These are phyloP conservation scores for Scomber colias DNA, from an alignment of 2,113 vertebrate genomes.

Conservation along the genomic window DNA sequence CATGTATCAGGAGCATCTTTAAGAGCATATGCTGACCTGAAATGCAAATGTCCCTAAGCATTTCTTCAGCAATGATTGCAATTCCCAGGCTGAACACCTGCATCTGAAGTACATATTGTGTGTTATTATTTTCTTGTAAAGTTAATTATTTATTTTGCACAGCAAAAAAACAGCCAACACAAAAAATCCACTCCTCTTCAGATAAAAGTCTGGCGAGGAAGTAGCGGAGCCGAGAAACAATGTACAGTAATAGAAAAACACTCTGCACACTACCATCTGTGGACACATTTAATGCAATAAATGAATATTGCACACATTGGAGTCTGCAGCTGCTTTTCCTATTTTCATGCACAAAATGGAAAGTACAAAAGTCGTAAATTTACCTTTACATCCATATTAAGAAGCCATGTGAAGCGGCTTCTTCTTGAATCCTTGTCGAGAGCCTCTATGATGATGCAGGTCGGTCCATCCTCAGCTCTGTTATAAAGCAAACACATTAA, in stretches of 20 bases:
- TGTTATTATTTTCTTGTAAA: background rate
- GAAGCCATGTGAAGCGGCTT: constrained; percentile 87
- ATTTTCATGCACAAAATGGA: background rate
- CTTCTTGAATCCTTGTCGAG: constrained; percentile 32
- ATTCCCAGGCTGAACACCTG: background rate
- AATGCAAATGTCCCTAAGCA: background rate
- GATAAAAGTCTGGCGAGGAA: background rate
- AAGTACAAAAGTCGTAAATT: background rate
- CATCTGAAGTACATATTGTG: background rate
- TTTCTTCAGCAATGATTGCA: background rate
- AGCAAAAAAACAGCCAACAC: background rate
- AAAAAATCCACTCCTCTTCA: no score
- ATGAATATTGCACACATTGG: background rate
- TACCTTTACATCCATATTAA: constrained; percentile 89
- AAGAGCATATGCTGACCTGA: background rate
- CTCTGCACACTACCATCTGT: background rate
- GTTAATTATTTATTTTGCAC: background rate
- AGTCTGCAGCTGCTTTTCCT: background rate
- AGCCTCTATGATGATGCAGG: constrained; percentile 85
- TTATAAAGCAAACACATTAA: background rate
- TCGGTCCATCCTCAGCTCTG: constrained; percentile 87
- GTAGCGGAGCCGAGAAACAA: background rate
- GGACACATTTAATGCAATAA: background rate
- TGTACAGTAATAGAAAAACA: background rate
- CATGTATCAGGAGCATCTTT: background rate